Evolutionary conservation across 2,113 vertebrate species (phyloP).

Genomic region (Apteryx owenii): DNA sequence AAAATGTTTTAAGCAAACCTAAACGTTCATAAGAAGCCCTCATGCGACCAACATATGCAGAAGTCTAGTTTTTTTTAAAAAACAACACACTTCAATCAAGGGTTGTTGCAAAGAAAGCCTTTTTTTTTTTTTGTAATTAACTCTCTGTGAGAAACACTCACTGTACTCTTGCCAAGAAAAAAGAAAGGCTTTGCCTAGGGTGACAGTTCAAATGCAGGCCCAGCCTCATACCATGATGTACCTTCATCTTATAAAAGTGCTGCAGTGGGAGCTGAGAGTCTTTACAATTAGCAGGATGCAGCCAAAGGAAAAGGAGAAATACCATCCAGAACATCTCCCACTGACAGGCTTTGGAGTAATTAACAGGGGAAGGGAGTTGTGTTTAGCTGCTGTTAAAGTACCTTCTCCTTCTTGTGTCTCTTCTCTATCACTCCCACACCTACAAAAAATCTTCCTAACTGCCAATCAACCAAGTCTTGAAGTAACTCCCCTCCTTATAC

Average conservation of each 20-base stretch:
- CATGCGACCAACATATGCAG: fast-evolving
- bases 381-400: neutral
- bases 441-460: neutral
- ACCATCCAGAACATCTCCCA: neutral
- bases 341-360: fast-evolving
- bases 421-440: neutral
- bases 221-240: fast-evolving
- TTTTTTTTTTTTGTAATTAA: neutral
- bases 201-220: neutral
- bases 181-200: neutral
- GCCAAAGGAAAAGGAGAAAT: neutral
- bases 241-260: neutral
- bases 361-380: fast-evolving
- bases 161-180: neutral
- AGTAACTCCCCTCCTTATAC: too few relatives aligned
- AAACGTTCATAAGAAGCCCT: neutral
- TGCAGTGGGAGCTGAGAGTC: neutral
- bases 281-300: neutral
- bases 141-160: neutral
- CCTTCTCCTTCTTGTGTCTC: fast-evolving
- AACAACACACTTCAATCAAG: neutral
- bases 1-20: neutral
- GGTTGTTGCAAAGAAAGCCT: neutral
- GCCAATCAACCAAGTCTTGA: neutral
- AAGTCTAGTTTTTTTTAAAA: neutral